These are phyloP conservation scores for Penaeus japonicus DNA, from an alignment of 1,140 invertebrate species.

Conservation along the genomic window DNA sequence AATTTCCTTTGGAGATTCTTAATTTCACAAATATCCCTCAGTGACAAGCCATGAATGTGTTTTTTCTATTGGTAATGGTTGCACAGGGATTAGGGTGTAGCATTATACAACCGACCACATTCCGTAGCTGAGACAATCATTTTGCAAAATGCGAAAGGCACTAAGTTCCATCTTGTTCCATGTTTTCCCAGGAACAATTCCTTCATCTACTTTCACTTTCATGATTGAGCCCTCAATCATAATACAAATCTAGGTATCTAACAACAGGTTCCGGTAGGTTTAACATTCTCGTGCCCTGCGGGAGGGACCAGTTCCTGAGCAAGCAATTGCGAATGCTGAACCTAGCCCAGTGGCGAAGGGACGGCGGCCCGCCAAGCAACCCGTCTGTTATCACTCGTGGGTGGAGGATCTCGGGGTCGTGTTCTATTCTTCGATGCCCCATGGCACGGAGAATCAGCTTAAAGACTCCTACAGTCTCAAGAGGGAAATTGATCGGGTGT, in stretches of 20 bases:
- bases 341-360: constrained; percentile 35
- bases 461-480: constrained; percentile 14
- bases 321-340: constrained; percentile 15
- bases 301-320: constrained; percentile 1
- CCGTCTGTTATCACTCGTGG: constrained; percentile 23
- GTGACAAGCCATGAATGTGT: too few relatives aligned
- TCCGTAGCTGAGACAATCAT: too few relatives aligned
- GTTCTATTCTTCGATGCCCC: background rate
- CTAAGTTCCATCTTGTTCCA: too few relatives aligned
- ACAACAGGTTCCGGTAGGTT: background rate
- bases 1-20: too few relatives aligned
- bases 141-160: too few relatives aligned
- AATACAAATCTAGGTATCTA: background rate
- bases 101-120: too few relatives aligned
- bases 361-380: constrained; percentile 2
- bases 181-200: too few relatives aligned
- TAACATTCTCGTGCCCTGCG: background rate
- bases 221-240: too few relatives aligned
- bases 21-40: too few relatives aligned
- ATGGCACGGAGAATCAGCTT: constrained; percentile 22
- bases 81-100: too few relatives aligned
- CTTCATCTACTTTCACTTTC: too few relatives aligned
- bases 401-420: background rate
- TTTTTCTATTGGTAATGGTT: too few relatives aligned
- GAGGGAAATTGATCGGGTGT: constrained; percentile 16